Base-by-base conservation (phyloP, 2,797 vertebrate species). In the Arrhamphus sclerolepis region DNA sequence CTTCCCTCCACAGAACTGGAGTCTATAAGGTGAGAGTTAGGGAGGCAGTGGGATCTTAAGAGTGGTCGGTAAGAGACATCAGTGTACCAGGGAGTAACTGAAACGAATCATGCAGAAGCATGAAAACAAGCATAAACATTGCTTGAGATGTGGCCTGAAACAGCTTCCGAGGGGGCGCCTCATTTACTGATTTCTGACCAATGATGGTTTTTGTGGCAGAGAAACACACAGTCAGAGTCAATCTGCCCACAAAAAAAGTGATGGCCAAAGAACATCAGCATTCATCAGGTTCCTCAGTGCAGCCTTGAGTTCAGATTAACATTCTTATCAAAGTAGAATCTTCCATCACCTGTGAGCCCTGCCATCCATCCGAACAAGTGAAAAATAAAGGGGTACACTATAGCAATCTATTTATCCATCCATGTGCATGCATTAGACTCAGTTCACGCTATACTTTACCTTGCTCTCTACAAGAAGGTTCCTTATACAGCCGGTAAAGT, bases 381-480 rank as follows among this genome's bases (percentile, higher is more conserved):
- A 75, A 63, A 51, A 64, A 73, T 54, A 26, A 77, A 78, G n/a
- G 0, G 21, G n/a, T 34, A 28, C 39, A 57, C 22, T 5, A 26
- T 0, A 61, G n/a, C 20, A 38, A 46, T 46, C n/a, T 13, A 43
- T 77, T 66, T 29, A 14, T 56, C 28, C 26, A 24, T 21, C 17
- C 51, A 53, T 39, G 7, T 2, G 18, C 19, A 6, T 20, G 26
- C 6, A 17, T 16, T 42, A 16, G 62, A 29, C 7, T 44, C 7
- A 29, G 20, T 44, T 17, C 22, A 6, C n/a, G 29, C 4, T 38
- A 55, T 46, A 40, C 46, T 41, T 47, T 84, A 96, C 94, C 93
- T 94, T 89, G 83, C 89, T 94, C 77, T 96, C 94, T 84, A 95
- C 51, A n/a, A 89, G 46, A 24, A 96, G 56, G 84, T 94, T 94